These are phyloP conservation scores for Chaenocephalus aceratus DNA, from an alignment of 2,113 vertebrate genomes.

Conservation along the genomic window DNA sequence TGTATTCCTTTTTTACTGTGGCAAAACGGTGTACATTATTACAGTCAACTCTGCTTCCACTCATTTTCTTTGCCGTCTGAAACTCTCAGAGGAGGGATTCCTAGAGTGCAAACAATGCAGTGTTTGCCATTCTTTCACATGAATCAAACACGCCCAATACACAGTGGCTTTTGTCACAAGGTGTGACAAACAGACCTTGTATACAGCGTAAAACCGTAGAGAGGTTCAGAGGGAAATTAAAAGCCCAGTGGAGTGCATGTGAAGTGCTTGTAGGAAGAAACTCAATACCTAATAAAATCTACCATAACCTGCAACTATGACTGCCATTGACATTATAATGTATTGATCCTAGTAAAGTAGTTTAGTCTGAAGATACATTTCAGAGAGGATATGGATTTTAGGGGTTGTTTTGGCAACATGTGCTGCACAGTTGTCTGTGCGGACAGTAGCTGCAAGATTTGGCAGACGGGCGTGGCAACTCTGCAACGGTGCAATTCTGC, in stretches of 20 bases:
- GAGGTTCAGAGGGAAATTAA: neutral
- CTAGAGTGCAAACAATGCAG: slow-evolving; percentile 25
- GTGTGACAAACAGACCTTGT: slow-evolving; percentile 17
- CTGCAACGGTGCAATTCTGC: slow-evolving; percentile 20
- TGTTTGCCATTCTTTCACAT: slow-evolving; percentile 14
- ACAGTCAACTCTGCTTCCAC: neutral
- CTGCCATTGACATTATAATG: neutral
- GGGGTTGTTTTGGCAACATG: slow-evolving; percentile 1
- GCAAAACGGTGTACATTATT: neutral
- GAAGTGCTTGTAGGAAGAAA: neutral
- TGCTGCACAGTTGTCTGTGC: slow-evolving; percentile 22
- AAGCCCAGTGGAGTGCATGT: too few species aligned
- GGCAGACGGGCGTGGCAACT: slow-evolving; percentile 22
- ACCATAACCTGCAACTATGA: neutral
- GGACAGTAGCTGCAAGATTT: neutral
- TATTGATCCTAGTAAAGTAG: neutral
- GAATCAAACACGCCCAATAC: neutral
- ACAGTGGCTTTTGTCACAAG: neutral
- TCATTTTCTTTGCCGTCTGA: neutral
- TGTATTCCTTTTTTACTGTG: neutral
- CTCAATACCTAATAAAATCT: neutral
- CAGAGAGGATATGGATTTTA: neutral
- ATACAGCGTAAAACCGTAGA: neutral
- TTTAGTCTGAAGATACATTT: neutral
- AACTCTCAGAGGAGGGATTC: slow-evolving; percentile 1